Conservation (phyloP, 2,797 vertebrate genomes). For the Propithecus perrieri region DNA sequence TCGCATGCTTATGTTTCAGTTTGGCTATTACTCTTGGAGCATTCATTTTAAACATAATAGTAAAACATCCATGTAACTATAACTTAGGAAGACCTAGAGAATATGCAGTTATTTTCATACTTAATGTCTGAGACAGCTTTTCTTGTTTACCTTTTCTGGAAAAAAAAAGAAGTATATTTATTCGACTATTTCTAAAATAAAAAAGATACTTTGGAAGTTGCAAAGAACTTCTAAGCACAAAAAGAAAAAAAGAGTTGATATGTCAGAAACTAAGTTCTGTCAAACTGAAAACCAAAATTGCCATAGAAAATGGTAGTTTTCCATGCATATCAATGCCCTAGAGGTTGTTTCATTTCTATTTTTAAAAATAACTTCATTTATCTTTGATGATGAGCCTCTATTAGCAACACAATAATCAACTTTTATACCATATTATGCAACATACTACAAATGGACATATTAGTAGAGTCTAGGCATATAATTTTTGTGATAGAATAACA, state of each 20-base stretch:
- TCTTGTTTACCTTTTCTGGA: background rate
- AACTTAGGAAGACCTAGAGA: background rate
- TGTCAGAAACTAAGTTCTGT: background rate
- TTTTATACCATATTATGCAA: background rate
- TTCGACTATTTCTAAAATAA: background rate
- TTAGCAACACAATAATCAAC: background rate
- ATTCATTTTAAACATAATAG: background rate
- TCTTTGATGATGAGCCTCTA: background rate
- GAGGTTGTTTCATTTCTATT: background rate
- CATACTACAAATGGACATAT: background rate
- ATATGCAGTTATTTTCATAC: background rate
- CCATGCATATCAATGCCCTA: background rate
- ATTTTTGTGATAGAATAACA: background rate
- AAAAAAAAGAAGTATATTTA: background rate
- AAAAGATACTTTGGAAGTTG: background rate
- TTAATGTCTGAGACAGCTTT: background rate
- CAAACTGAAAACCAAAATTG: background rate
- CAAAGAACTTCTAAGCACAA: background rate
- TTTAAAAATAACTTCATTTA: background rate
- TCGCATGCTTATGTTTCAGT: background rate
- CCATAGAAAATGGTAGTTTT: background rate
- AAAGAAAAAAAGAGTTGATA: background rate
- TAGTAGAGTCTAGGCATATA: background rate
- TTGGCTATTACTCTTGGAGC: background rate
- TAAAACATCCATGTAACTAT: background rate